Base-by-base conservation (phyloP, 2,113 vertebrate genomes). In the Eulemur rufifrons region DNA sequence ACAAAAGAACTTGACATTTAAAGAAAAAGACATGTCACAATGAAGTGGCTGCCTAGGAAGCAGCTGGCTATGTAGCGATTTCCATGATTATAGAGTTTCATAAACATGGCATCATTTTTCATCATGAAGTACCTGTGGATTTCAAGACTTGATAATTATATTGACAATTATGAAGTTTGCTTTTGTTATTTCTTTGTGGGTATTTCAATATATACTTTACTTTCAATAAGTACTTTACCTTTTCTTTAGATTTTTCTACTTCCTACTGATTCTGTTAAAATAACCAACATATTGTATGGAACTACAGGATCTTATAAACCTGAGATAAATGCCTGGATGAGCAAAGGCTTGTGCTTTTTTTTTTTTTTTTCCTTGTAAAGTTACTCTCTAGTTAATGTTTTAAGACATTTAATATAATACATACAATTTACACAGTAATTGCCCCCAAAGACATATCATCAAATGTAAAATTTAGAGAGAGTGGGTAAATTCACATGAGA, bases 11-110 rank as follows among this genome's bases (percentile, higher is more conserved):
- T 82, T 89, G 71, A 47, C 34, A 42, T 91, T 82, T 66, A 47
- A 73, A 86, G 34, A 68, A 91, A 93, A 88, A 71, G 15, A 32
- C 8, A 17, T 52, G 21, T 42, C 25, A 54, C 23, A 39, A 85
- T 37, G 47, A 88, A 59, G 21, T 74, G 17, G 11, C 39, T 91
- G 32, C 71, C 50, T 68, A 78, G 45, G n/a, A 94, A 71, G 17
- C 13, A 68, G 9, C 8, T 86, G 37, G 34, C 45, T 71, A 23
- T 56, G 34, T n/a, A 39, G 29, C 10, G 9, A 59, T 86, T 94
- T 86, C 23, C 39, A 86, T 77, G 34, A 80, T 93, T 77, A 96
- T 21, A 13, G n/a, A 95, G 21, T 92, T 97, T 82, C 23, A 73
- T 54, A 76, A 91, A 89, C 50, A 68, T 6, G 37, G 45, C 3